Percentiles rank a stretch among this genome's conserved stretches.
These are phyloP conservation scores for Chloropsis cyanopogon DNA, from an alignment of 2,113 vertebrate species.

Conservation along the genomic window DNA sequence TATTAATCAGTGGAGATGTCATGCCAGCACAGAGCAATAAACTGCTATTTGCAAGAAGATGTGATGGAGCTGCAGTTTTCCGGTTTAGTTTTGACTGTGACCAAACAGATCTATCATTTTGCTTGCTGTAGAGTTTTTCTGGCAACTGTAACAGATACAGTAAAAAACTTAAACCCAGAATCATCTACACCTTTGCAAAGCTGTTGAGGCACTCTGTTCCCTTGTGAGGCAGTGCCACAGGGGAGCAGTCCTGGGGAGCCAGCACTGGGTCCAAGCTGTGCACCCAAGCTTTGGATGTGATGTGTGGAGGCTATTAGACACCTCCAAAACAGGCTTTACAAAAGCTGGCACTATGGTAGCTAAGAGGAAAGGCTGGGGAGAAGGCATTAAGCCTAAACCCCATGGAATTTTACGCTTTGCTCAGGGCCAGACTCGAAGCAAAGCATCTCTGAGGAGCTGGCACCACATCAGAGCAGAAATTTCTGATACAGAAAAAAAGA, in stretches of 20 bases:
- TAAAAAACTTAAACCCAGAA: not conserved
- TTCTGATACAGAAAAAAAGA: not conserved
- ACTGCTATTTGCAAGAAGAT: not conserved
- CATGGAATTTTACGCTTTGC: constrained; percentile 1
- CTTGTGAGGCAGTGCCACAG: not conserved
- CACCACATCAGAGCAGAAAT: not conserved
- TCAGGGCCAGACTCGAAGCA: not conserved
- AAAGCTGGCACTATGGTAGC: not conserved
- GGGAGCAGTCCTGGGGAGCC: not conserved
- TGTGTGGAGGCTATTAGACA: not conserved
- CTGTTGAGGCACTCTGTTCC: not conserved
- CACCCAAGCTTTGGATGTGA: fast-evolving
- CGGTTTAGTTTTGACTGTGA: not conserved
- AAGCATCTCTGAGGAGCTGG: not conserved
- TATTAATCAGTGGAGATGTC: not conserved
- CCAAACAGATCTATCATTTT: not conserved
- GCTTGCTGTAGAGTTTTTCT: not conserved
- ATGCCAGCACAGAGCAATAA: not conserved
- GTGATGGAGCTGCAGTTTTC: not conserved
- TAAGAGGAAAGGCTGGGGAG: not conserved
- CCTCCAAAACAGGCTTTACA: not conserved
- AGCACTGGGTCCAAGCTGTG: not conserved
- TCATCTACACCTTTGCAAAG: not conserved
- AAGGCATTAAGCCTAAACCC: constrained; percentile 26
- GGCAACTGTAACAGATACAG: not conserved